These are phyloP conservation scores for Toxotes chatareus DNA, from an alignment of 2,113 vertebrate genomes.

Conservation along the genomic window DNA sequence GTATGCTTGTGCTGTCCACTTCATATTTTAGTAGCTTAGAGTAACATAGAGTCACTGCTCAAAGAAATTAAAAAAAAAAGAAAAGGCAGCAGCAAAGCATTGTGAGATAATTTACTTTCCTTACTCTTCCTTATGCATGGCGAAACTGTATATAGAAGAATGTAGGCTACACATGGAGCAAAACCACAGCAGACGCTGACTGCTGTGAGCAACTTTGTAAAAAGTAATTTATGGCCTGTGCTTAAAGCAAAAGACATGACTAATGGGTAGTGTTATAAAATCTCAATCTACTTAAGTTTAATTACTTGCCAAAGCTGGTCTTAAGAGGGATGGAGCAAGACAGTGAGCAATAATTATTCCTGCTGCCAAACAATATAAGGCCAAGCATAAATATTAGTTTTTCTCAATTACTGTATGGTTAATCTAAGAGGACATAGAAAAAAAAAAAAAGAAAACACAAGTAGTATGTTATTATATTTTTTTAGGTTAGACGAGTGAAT, in stretches of 20 bases:
- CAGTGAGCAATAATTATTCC: neutral
- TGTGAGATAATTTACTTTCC: neutral
- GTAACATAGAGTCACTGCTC: too few species aligned
- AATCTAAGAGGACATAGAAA: neutral
- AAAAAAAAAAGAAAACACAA: too few species aligned
- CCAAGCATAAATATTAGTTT: neutral
- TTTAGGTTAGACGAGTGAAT: conserved; percentile 92
- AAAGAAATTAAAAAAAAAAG: too few species aligned
- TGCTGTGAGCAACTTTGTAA: neutral
- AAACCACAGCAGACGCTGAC: neutral
- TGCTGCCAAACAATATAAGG: too few species aligned
- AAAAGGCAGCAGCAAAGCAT: too few species aligned
- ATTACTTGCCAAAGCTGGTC: neutral
- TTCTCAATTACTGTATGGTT: neutral
- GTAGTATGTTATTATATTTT: too few species aligned
- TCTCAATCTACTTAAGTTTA: neutral
- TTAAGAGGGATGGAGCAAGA: neutral
- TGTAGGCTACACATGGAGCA: neutral
- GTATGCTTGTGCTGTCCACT: neutral
- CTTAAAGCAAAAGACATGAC: neutral
- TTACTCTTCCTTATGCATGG: neutral
- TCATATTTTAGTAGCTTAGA: too few species aligned
- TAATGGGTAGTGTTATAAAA: neutral
- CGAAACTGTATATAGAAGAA: neutral
- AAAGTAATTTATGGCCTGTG: neutral